Base-by-base conservation (phyloP, 2,113 vertebrate genomes). In the Mus musculus region DNA sequence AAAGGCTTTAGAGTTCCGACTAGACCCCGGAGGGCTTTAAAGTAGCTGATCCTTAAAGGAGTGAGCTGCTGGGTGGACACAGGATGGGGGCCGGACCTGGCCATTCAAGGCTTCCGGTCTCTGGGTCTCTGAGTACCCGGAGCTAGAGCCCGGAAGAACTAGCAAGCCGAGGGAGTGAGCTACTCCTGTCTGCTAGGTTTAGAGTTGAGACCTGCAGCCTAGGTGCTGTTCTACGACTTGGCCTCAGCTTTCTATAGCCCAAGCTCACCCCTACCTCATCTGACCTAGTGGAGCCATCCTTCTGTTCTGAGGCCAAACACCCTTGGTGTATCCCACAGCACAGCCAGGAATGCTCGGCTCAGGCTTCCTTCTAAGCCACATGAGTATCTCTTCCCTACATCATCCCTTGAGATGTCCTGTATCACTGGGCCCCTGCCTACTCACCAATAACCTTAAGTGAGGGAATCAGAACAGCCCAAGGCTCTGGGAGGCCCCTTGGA, bases 61-160 rank as follows among this genome's bases (percentile, higher is more conserved):
- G 10, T 3, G 2, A 73, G 42, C 65, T 65, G 85, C 73, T n/a
- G 54, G 88, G 12, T 99, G 98, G 94, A 97, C 99, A 77, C 61
- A 16, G 77, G 69, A 0, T 0, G n/a, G 2, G 1, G 16, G 4
- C 5, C 49, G 49, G 49, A 49, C 49, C 49, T 4, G 7, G 49
- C 49, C 49, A 6, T 49, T 49, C 49, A 7, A 49, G 49, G 49
- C 49, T 49, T 5, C 49, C 49, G 49, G 42, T 42, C 42, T 42
- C 42, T 42, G 49, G 49, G 49, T 49, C 49, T 10, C 24, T 14
- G 61, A 33, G 36, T 9, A 19, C 24, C 1, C 5, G 1, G 33
- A 49, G 69, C 65, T 69, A 19, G 46, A n/a, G 26, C 6, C 4
- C 14, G 52, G 54, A 5, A 42, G 24, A 42, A 7, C 42, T 13